Evolutionary conservation across 2,113 vertebrate genomes (phyloP).

Genomic region (Arizona elegans): DNA sequence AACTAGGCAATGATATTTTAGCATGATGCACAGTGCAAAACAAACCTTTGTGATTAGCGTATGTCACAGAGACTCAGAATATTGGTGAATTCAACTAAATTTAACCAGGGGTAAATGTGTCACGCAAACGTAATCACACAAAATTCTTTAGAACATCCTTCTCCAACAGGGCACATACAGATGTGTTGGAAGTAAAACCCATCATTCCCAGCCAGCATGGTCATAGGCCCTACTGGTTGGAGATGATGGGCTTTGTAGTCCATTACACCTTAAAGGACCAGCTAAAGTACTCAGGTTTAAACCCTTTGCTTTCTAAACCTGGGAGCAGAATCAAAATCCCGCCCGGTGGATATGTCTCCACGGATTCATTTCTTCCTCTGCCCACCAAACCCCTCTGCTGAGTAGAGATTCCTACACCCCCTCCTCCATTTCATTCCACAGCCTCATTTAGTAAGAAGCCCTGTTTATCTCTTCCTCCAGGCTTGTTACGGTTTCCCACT

Average conservation of each 20-base stretch:
- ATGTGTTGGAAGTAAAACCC: not conserved
- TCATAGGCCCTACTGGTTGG: not conserved
- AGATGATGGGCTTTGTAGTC: not conserved
- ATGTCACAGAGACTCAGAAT: not conserved
- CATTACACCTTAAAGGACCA: not conserved
- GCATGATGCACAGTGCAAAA: not conserved
- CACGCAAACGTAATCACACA: not conserved
- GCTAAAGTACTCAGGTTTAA: not conserved
- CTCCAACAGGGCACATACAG: not conserved
- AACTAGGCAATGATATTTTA: not conserved
- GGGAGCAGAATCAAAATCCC: not conserved
- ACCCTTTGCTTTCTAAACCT: not conserved
- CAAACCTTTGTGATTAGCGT: not conserved
- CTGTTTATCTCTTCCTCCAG: not conserved
- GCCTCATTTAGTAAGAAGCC: not conserved
- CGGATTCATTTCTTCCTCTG: not conserved
- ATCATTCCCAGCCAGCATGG: not conserved
- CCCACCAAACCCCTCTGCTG: not conserved
- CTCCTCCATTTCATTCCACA: not conserved
- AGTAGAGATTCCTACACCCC: not conserved
- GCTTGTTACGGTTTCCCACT: not conserved
- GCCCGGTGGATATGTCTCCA: accelerated
- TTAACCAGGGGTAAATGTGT: not conserved
- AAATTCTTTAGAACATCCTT: not conserved
- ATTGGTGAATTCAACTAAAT: not conserved